Percentiles rank a stretch among this genome's conserved stretches.
phyloP scores from a whole-genome alignment of 2,113 vertebrate species.

The Pogona vitticeps region DNA sequence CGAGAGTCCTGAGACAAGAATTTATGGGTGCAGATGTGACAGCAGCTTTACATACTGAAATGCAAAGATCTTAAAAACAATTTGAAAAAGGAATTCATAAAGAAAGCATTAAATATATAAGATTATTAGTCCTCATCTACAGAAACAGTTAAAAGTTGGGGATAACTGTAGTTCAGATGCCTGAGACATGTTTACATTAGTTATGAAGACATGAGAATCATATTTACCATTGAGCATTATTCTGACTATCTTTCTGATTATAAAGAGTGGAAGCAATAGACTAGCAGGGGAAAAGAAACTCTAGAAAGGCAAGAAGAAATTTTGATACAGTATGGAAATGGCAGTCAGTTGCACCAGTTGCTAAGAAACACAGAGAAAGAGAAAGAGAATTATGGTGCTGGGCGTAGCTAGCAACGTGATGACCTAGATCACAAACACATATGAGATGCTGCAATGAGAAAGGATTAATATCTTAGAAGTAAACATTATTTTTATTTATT shows the following conservation, averaged over 20 bases:
- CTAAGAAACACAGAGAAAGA: conserved; percentile 29
- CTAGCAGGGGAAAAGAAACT: neutral
- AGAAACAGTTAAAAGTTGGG: neutral
- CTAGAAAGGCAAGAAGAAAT: neutral
- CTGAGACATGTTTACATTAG: neutral
- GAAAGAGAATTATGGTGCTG: conserved; percentile 17
- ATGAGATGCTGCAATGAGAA: conserved; percentile 20
- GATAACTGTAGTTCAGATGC: neutral
- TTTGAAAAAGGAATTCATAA: neutral
- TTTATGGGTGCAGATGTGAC: neutral
- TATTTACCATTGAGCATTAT: neutral
- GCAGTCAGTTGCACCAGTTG: conserved; percentile 21
- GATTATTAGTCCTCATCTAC: neutral
- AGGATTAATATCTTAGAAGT: neutral
- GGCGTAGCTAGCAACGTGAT: conserved; percentile 8
- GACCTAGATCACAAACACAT: conserved; percentile 22
- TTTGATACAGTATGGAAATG: conserved; percentile 2
- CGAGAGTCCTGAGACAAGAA: neutral
- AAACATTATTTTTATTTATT: too few relatives aligned
- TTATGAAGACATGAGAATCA: neutral
- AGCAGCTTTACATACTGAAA: neutral
- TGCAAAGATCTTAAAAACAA: neutral
- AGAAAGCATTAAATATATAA: neutral
- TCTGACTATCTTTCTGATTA: neutral
- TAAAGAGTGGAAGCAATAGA: neutral